Conservation (phyloP, 2,113 vertebrate species). For the Sturnus vulgaris region DNA sequence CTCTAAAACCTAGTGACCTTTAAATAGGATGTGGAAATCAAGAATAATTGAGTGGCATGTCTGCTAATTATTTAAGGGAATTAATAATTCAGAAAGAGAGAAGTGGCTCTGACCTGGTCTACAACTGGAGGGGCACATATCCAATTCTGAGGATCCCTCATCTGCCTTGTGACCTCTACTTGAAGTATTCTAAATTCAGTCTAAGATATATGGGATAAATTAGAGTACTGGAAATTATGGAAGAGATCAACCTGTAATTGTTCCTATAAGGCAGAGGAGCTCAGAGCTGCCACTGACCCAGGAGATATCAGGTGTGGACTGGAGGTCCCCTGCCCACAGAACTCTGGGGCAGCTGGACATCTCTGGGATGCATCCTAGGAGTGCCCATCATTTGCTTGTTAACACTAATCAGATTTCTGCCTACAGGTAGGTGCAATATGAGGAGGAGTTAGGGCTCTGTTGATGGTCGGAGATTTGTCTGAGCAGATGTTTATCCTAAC, state of each 20-base stretch:
- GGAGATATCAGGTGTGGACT: neutral
- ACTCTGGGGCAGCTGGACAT: neutral
- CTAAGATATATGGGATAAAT: neutral
- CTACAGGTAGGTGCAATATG: fast-evolving
- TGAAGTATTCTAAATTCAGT: neutral
- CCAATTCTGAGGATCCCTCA: neutral
- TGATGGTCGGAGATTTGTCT: neutral
- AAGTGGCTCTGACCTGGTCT: conserved; percentile 1
- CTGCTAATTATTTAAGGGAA: conserved; percentile 65
- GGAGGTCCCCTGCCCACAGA: neutral
- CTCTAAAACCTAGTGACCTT: conserved; percentile 65
- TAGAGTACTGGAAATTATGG: neutral
- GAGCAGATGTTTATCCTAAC: neutral
- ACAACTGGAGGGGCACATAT: neutral
- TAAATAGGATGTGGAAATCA: conserved; percentile 64
- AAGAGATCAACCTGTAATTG: neutral
- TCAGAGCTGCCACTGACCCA: neutral
- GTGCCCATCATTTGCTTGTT: neutral
- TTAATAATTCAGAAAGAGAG: conserved; percentile 47
- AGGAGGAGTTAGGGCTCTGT: neutral
- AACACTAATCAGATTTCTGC: neutral
- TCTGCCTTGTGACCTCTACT: neutral
- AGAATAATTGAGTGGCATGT: conserved; percentile 62
- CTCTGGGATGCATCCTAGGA: too few relatives aligned
- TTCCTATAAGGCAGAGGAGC: neutral